Evolutionary conservation across 2,113 vertebrate species (phyloP).

Genomic region (Hoplias malabaricus): DNA sequence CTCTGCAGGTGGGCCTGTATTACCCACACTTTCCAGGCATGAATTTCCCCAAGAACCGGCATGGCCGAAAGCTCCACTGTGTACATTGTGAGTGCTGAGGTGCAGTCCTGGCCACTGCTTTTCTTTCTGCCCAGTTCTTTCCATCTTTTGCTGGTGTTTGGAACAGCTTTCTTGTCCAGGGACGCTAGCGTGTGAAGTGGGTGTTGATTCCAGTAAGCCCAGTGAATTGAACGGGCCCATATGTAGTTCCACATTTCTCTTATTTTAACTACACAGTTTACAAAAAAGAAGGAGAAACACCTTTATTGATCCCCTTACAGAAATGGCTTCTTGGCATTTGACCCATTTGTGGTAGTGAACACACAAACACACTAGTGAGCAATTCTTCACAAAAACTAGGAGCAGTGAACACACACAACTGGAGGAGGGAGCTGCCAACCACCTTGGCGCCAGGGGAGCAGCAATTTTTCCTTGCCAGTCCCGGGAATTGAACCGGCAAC

Average conservation of each 20-base stretch:
- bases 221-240: background rate
- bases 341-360: no score
- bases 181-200: background rate
- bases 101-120: constrained; percentile 7
- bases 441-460: no score
- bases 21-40: constrained; percentile 33
- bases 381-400: no score
- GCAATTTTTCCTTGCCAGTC: no score
- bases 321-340: no score
- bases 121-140: constrained; percentile 9
- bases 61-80: constrained; percentile 24
- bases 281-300: no score
- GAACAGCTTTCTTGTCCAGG: constrained; percentile 9
- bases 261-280: no score
- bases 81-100: constrained; percentile 29
- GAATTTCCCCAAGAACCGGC: constrained; percentile 18
- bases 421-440: no score
- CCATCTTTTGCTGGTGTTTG: constrained; percentile 20
- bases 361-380: no score
- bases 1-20: constrained; percentile 23
- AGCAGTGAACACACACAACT: no score
- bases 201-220: constrained; percentile 1
- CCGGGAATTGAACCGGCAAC: no score
- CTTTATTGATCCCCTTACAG: no score
- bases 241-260: background rate